Evolutionary conservation across 1,140 invertebrate species (phyloP).

Genomic region (Polypedilum pembai): DNA sequence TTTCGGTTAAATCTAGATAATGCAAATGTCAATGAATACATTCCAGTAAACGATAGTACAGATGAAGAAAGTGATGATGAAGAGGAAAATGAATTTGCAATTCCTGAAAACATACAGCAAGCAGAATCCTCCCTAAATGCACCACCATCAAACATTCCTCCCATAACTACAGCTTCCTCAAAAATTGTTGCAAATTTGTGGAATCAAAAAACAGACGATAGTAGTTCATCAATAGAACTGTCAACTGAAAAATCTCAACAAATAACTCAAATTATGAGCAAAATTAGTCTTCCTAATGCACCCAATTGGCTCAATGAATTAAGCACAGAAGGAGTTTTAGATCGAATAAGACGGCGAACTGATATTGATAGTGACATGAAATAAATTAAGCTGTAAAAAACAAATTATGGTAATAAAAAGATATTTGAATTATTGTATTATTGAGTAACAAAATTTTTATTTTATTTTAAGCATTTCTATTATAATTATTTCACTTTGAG

Average conservation of each 20-base stretch:
- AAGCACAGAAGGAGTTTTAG: neutral
- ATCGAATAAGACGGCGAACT: neutral
- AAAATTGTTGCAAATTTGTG: neutral
- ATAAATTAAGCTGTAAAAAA: neutral
- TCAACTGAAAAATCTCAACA: neutral
- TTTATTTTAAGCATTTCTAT: slow-evolving; percentile 9
- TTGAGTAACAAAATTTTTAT: slow-evolving; percentile 6
- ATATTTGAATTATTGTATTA: neutral
- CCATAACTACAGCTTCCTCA: neutral
- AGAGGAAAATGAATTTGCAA: neutral
- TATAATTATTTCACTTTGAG: slow-evolving; percentile 7
- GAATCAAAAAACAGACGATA: neutral
- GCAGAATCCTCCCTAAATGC: neutral
- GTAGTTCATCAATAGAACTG: neutral
- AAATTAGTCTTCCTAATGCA: slow-evolving; percentile 1
- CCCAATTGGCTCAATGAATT: neutral
- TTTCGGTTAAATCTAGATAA: neutral
- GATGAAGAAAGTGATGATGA: neutral
- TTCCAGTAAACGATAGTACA: neutral
- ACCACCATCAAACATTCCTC: neutral
- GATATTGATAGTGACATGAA: neutral
- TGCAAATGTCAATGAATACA: neutral
- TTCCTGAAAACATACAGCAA: neutral
- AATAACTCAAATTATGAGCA: neutral
- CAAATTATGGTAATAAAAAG: neutral